Evolutionary conservation across 1,140 invertebrate species (phyloP).

Genomic region (Apocrypta bakeri): DNA sequence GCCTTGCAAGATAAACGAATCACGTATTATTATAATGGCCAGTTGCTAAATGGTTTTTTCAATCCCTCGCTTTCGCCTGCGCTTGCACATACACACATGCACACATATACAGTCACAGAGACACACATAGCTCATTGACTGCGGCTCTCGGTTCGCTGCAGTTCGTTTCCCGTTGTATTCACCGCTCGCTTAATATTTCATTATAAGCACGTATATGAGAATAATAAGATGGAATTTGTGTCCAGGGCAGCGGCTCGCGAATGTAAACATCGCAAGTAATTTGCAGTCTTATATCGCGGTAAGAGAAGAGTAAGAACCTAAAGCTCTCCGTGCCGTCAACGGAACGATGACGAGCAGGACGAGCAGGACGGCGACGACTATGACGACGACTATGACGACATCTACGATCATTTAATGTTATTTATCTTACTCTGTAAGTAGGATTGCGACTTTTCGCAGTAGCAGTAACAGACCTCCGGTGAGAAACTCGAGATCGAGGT

Average conservation of each 20-base stretch:
- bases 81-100: not conserved
- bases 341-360: slow-evolving; percentile 49
- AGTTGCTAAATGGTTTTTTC: slow-evolving; percentile 75
- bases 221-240: slow-evolving; percentile 73
- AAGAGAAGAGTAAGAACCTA: slow-evolving; percentile 55
- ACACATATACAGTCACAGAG: not conserved
- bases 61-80: slow-evolving; percentile 64
- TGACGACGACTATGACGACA: slow-evolving; percentile 35
- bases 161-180: slow-evolving; percentile 48
- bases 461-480: slow-evolving; percentile 26
- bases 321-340: slow-evolving; percentile 44
- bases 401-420: slow-evolving; percentile 55
- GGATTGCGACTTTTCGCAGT: slow-evolving; percentile 3
- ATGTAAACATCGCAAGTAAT: slow-evolving; percentile 61
- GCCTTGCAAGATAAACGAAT: slow-evolving; percentile 72
- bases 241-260: slow-evolving; percentile 58
- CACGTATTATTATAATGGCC: slow-evolving; percentile 76
- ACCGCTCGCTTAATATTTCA: slow-evolving; percentile 70
- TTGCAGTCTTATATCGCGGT: slow-evolving; percentile 61
- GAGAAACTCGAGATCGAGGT: not conserved
- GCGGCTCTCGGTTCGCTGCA: slow-evolving; percentile 9
- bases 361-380: too few relatives aligned
- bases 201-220: slow-evolving; percentile 72
- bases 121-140: slow-evolving; percentile 51
- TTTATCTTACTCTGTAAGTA: slow-evolving; percentile 14